Percentiles rank a stretch among this genome's conserved stretches.
These are phyloP conservation scores for Saimiri boliviensis DNA, from an alignment of 2,113 vertebrate species.

Conservation along the genomic window DNA sequence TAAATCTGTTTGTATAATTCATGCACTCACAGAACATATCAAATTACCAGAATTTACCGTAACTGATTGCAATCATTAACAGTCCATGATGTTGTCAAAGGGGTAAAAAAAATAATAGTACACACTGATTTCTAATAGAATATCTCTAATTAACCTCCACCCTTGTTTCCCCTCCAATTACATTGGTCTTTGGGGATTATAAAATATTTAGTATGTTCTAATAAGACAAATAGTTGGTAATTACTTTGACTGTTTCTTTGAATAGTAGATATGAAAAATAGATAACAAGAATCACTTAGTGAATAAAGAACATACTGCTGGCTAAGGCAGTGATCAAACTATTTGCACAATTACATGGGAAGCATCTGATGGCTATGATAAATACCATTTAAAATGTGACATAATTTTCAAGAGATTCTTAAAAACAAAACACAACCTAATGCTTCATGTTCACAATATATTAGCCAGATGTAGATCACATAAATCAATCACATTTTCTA, in stretches of 20 bases:
- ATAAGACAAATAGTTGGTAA: not conserved
- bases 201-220: conserved; percentile 24
- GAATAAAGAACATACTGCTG: not conserved
- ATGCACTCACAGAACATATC: not conserved
- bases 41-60: not conserved
- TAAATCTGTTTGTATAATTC: not conserved
- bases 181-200: not conserved
- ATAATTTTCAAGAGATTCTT: not conserved
- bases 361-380: not conserved
- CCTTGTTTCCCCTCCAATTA: not conserved
- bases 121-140: not conserved
- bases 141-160: conserved; percentile 9
- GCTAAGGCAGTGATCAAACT: not conserved
- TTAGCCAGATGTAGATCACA: not conserved
- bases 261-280: not conserved
- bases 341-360: not conserved
- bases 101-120: not conserved
- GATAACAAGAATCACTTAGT: not conserved
- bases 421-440: conserved; percentile 7
- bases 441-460: not conserved
- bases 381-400: not conserved
- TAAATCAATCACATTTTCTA: not conserved
- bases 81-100: not conserved
- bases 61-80: not conserved
- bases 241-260: conserved; percentile 21